phyloP scores from a whole-genome alignment of 1,140 invertebrate species.

The Trichomalopsis sarcophagae region DNA sequence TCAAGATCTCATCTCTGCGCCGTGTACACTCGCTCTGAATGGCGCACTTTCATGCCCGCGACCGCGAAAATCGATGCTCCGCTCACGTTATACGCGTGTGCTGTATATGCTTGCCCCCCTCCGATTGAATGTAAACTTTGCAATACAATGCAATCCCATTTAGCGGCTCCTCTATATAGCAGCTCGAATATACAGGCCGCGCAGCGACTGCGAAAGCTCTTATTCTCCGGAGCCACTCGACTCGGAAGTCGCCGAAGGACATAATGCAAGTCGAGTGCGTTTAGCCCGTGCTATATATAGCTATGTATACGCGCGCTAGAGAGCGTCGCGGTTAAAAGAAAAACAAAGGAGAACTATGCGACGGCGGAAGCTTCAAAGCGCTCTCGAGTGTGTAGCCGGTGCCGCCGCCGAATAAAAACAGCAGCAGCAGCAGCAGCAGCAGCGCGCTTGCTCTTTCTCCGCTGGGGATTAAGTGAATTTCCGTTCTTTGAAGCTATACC shows the following conservation, averaged over 20 bases:
- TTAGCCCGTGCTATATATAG: neutral
- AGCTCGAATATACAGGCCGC: neutral
- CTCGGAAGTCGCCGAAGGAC: neutral
- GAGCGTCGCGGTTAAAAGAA: neutral
- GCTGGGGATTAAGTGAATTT: neutral
- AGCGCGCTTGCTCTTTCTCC: neutral
- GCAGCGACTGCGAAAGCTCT: neutral
- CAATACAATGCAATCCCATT: constrained; percentile 38
- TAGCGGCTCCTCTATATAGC: neutral
- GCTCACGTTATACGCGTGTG: neutral
- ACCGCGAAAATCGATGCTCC: constrained; percentile 38
- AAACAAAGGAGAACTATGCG: constrained; percentile 5
- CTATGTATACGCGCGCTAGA: too few species aligned
- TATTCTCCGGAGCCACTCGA: neutral
- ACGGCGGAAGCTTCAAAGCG: too few species aligned
- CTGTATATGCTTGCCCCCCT: neutral
- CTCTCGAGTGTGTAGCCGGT: too few species aligned
- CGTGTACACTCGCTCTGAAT: neutral
- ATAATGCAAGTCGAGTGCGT: constrained; percentile 3
- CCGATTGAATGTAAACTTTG: constrained; percentile 38
- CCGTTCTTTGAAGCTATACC: neutral
- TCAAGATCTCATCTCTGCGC: constrained; percentile 24
- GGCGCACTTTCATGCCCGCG: neutral
- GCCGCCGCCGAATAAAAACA: constrained; percentile 5
- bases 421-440: neutral